phyloP scores from a whole-genome alignment of 2,888 invertebrate species.

The Augiades crinisus region DNA sequence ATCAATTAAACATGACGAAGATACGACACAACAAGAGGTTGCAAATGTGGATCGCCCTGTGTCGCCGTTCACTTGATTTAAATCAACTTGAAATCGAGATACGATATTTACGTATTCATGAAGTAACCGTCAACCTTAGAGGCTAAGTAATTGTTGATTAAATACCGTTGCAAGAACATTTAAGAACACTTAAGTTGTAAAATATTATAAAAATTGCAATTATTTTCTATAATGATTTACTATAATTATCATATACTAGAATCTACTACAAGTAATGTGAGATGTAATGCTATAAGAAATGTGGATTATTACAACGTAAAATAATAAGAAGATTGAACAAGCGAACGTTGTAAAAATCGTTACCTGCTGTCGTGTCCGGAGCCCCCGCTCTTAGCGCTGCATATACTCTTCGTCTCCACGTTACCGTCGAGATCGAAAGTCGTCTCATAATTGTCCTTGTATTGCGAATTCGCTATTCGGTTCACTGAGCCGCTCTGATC shows the following conservation, averaged over 20 bases:
- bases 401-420: slow-evolving; percentile 94
- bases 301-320: neutral
- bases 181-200: too few species aligned
- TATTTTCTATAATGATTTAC: too few species aligned
- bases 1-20: too few species aligned
- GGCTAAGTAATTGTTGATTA: too few species aligned
- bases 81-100: too few species aligned
- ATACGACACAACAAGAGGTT: too few species aligned
- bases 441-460: slow-evolving; percentile 89
- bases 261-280: neutral
- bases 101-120: too few species aligned
- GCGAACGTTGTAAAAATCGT: slow-evolving; percentile 36
- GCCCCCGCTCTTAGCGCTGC: slow-evolving; percentile 89
- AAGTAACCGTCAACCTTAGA: too few species aligned
- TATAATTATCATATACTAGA: neutral
- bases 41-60: too few species aligned
- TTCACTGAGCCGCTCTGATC: slow-evolving; percentile 53
- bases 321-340: neutral
- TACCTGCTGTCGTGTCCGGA: slow-evolving; percentile 92
- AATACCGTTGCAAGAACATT: too few species aligned
- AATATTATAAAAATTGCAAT: too few species aligned
- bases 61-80: too few species aligned
- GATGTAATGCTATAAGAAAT: neutral
- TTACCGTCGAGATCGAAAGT: slow-evolving; percentile 96
- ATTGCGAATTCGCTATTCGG: slow-evolving; percentile 64